A percentile compares a stretch with the other conserved stretches of the same genome.
Conservation (phyloP, 2,888 invertebrate genomes). For the Drosophila rellima region DNA sequence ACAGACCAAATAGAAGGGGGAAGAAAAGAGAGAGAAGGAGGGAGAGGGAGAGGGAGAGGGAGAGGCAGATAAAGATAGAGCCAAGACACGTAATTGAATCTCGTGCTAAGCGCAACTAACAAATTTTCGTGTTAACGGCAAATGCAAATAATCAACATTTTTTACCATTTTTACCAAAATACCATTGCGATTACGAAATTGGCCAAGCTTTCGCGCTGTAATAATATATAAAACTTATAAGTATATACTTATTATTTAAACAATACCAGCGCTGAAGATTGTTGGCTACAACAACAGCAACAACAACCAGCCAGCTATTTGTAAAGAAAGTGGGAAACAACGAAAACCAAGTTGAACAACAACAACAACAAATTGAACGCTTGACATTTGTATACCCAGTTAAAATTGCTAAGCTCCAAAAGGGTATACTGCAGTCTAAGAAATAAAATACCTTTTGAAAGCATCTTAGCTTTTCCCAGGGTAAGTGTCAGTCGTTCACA, state of each 20-base stretch:
- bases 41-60: background rate
- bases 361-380: slow-evolving; percentile 43
- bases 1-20: background rate
- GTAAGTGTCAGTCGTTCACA: background rate
- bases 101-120: slow-evolving; percentile 37
- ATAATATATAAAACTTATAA: slow-evolving; percentile 45
- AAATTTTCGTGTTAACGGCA: slow-evolving; percentile 62
- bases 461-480: background rate
- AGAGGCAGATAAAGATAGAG: slow-evolving; percentile 3
- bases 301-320: slow-evolving; percentile 30
- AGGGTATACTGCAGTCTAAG: background rate
- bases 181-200: slow-evolving; percentile 49
- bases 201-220: slow-evolving; percentile 24
- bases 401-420: background rate
- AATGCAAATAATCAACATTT: slow-evolving; percentile 56
- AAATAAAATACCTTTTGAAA: background rate
- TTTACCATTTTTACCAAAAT: slow-evolving; percentile 9
- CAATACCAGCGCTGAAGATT: slow-evolving; percentile 32
- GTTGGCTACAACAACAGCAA: slow-evolving; percentile 17
- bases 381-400: slow-evolving; percentile 50
- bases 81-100: slow-evolving; percentile 54
- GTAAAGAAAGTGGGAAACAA: slow-evolving; percentile 52
- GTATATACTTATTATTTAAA: slow-evolving; percentile 57
- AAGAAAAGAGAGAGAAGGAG: background rate
- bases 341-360: slow-evolving; percentile 24